Base-by-base conservation (phyloP, 2,888 invertebrate genomes). In the Ceramica pisi region DNA sequence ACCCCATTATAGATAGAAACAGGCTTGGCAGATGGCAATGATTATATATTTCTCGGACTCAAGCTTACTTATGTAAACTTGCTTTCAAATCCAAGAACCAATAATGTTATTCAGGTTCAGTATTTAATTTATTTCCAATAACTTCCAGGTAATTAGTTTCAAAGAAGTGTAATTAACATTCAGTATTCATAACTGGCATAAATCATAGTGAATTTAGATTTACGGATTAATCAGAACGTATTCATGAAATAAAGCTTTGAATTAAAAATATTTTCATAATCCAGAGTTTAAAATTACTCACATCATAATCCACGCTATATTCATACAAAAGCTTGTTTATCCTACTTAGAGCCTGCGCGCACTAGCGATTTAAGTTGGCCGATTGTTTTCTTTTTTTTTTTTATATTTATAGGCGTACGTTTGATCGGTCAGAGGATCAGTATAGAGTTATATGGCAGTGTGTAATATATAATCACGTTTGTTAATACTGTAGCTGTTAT, bases 141-240 rank as follows among this genome's bases (percentile, higher is more conserved):
- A 46, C 16, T 3, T 35, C 9, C 4, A 16, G 5, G 44, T 1
- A 10, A 26, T 66, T 26, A 21, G 23, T 35, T 19, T n/a, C 31
- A 35, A 31, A 44, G 1, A 23, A n/a, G 2, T n/a, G 0, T 14
- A 26, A 14, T 35, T 38, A 55, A 10, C 21, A 4, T 56, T 56
- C 16, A 26, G 0, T 23, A n/a, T 53, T 50, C 14, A 21, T 14
- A 46, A 41, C 16, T n/a, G 21, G 10, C 16, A 31, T 46, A 35
- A 44, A 76, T 61, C 35, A 50, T 50, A 56, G 50, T 50, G 19
- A 35, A 65, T 21, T 26, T 10, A 10, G 44, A 57, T 56, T 50
- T 38, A 55, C 7, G 8, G 12, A 46, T 57, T 53, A 61, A 51
- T 48, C 19, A 26, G 6, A 46, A 48, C 7, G 4, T 31, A 31